phyloP scores from a whole-genome alignment of 2,888 invertebrate species.

The Eupithecia centaureata region DNA sequence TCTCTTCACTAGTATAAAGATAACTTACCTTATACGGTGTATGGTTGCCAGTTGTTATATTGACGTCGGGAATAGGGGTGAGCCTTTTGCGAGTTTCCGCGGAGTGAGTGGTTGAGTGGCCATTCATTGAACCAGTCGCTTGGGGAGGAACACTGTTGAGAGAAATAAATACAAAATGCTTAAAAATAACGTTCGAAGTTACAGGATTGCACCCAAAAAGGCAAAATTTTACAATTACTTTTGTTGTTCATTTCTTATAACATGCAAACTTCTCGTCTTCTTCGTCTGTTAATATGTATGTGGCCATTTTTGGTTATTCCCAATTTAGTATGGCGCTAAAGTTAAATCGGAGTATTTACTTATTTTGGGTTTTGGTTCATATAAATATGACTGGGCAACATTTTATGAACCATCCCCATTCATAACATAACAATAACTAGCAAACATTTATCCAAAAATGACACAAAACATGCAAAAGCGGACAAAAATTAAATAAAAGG shows the following conservation, averaged over 20 bases:
- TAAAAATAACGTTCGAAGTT: background rate
- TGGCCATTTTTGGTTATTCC: no score
- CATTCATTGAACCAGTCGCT: conserved; percentile 76
- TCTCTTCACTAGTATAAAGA: background rate
- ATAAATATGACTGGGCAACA: background rate
- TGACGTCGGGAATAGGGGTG: conserved; percentile 88
- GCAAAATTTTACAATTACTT: background rate
- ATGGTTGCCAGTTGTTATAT: conserved; percentile 85
- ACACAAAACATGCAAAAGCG: conserved; percentile 21
- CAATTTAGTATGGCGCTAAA: background rate
- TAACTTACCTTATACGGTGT: conserved; percentile 87
- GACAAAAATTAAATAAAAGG: conserved; percentile 5
- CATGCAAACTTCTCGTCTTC: conserved; percentile 8
- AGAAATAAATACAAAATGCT: conserved; percentile 21
- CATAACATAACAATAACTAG: background rate
- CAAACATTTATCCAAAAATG: background rate
- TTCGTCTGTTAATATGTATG: no score
- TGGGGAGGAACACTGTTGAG: conserved; percentile 70
- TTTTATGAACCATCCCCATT: background rate
- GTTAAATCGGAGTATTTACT: background rate
- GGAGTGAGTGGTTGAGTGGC: conserved; percentile 77
- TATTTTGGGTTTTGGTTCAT: background rate
- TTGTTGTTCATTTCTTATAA: background rate
- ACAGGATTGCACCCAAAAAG: conserved; percentile 1
- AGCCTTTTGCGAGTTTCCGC: conserved; percentile 84